Percentiles rank a stretch among this genome's conserved stretches.
Evolutionary conservation across 2,113 vertebrate species (phyloP).

Genomic region (Pterocles burchelli): DNA sequence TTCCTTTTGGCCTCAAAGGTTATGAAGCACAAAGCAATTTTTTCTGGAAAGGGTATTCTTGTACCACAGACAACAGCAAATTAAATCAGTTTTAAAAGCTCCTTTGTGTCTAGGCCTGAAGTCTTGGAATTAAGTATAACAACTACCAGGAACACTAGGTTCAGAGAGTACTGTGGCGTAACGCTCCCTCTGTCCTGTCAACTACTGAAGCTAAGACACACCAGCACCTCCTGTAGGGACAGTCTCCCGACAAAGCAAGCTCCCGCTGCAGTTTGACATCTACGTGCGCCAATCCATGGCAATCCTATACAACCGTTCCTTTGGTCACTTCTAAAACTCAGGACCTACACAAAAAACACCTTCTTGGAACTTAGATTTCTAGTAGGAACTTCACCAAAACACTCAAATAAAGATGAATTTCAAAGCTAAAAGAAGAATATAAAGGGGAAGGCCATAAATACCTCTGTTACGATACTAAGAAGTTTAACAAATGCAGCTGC

Average conservation of each 20-base stretch:
- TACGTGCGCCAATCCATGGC: neutral
- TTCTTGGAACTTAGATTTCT: neutral
- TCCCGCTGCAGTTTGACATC: neutral
- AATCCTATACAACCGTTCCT: neutral
- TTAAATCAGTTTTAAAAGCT: neutral
- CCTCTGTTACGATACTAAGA: neutral
- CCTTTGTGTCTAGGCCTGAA: neutral
- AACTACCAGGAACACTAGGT: neutral
- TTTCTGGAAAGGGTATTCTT: neutral
- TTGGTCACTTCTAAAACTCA: neutral
- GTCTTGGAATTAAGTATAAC: neutral
- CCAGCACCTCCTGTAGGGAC: neutral
- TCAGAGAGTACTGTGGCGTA: neutral
- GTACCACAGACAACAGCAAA: neutral
- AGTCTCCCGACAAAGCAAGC: neutral
- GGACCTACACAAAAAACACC: neutral
- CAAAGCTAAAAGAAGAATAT: neutral
- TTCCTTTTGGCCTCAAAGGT: neutral
- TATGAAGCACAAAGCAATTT: neutral
- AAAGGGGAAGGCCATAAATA: neutral
- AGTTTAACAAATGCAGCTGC: neutral
- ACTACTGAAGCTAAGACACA: neutral
- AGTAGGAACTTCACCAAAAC: neutral
- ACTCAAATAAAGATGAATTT: neutral
- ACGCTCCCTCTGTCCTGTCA: neutral